A percentile compares a stretch with the other conserved stretches of the same genome.
Conservation (phyloP, 2,888 invertebrate genomes). For the Tromatobia lineatoria region DNA sequence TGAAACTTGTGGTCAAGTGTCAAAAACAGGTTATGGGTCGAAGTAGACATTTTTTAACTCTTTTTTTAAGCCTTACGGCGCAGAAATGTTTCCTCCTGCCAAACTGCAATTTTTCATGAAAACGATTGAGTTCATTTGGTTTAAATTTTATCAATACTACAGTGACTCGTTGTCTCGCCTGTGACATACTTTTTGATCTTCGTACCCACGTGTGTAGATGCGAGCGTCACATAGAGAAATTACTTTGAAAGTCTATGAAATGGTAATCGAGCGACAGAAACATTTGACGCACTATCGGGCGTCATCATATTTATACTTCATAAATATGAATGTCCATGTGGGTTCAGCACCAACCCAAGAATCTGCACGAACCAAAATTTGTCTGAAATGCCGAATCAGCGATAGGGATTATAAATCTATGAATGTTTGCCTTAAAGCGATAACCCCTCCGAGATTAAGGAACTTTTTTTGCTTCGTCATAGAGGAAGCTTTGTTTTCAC, state of each 20-base stretch:
- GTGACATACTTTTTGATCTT: not conserved
- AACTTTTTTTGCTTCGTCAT: too few species aligned
- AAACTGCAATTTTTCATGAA: not conserved
- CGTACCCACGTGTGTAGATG: not conserved
- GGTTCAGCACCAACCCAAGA: too few species aligned
- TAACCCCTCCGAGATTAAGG: too few species aligned
- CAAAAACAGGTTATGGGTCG: not conserved
- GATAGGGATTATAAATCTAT: too few species aligned
- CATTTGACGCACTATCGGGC: not conserved
- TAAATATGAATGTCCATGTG: conserved; percentile 27
- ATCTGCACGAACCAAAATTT: too few species aligned
- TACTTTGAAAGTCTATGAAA: conserved; percentile 32
- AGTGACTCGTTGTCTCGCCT: not conserved
- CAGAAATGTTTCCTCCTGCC: not conserved
- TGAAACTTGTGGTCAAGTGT: not conserved
- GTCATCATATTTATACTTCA: conserved; percentile 4
- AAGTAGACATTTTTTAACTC: not conserved
- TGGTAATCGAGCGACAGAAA: conserved; percentile 31
- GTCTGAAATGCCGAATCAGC: too few species aligned
- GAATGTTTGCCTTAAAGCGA: too few species aligned
- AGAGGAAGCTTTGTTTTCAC: too few species aligned
- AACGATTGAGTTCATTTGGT: not conserved
- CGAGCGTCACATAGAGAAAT: not conserved
- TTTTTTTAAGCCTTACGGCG: not conserved
- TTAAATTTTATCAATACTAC: not conserved